These are phyloP conservation scores for Melanaphis sacchari DNA, from an alignment of 1,140 invertebrate genomes.

Conservation along the genomic window DNA sequence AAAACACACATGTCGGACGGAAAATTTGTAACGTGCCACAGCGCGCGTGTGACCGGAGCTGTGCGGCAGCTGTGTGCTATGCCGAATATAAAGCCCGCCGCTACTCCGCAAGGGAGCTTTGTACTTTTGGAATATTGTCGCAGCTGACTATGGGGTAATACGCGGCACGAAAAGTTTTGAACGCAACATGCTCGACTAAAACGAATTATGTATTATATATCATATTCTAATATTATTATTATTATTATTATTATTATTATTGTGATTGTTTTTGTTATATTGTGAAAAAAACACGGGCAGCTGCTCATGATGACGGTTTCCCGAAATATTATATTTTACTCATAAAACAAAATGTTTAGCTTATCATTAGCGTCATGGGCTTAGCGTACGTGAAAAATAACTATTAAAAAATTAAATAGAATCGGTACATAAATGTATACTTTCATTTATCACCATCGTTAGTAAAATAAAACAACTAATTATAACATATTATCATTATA, in stretches of 20 bases:
- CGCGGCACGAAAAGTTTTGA: neutral
- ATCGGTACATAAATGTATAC: neutral
- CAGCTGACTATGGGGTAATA: neutral
- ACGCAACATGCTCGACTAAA: neutral
- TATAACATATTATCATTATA: neutral
- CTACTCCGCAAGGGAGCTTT: neutral
- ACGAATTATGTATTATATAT: neutral
- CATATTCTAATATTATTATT: neutral
- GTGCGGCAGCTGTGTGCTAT: slow-evolving; percentile 6
- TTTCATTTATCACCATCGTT: neutral
- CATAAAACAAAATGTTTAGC: neutral
- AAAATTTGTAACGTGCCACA: slow-evolving; percentile 35
- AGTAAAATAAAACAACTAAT: neutral
- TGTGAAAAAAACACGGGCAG: neutral
- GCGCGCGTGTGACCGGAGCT: slow-evolving; percentile 25
- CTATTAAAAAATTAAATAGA: neutral
- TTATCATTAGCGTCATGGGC: neutral
- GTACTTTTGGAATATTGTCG: slow-evolving; percentile 39
- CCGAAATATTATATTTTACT: neutral
- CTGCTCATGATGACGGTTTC: neutral
- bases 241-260: neutral
- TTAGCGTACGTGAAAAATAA: neutral
- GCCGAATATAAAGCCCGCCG: slow-evolving; percentile 10
- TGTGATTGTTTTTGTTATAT: neutral
- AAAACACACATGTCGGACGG: slow-evolving; percentile 44